Evolutionary conservation across 2,797 vertebrate species (phyloP).

Genomic region (Lagocephalus sceleratus): DNA sequence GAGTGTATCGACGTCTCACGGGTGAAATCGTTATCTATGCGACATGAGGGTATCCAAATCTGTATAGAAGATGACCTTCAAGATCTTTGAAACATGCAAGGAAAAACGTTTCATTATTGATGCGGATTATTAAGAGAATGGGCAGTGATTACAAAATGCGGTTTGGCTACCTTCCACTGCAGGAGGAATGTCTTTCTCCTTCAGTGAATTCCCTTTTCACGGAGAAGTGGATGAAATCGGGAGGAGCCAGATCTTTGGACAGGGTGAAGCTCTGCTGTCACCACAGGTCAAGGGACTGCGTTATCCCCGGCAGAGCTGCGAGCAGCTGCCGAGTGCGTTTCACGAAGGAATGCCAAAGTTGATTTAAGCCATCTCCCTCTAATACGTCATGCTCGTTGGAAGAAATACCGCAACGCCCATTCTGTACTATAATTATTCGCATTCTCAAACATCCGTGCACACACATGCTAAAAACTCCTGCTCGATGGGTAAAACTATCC

Average conservation of each 20-base stretch:
- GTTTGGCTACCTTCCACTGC: slow-evolving; percentile 41
- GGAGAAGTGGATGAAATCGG: slow-evolving; percentile 50
- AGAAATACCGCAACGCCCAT: slow-evolving; percentile 37
- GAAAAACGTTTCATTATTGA: too few species aligned
- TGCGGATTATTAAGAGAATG: too few species aligned
- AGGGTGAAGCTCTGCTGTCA: slow-evolving; percentile 40
- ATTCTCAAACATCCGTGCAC: slow-evolving; percentile 34
- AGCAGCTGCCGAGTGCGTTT: slow-evolving; percentile 50
- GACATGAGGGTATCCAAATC: neutral
- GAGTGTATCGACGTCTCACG: slow-evolving; percentile 44
- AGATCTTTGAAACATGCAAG: neutral
- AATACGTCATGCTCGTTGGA: slow-evolving; percentile 47
- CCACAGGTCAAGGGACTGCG: slow-evolving; percentile 21
- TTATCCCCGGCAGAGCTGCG: slow-evolving; percentile 33
- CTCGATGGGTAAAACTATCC: slow-evolving; percentile 53
- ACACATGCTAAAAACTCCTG: slow-evolving; percentile 51
- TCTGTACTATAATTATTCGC: slow-evolving; percentile 54
- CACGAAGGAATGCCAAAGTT: slow-evolving; percentile 53
- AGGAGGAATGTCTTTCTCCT: slow-evolving; percentile 28
- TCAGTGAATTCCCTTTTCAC: slow-evolving; percentile 47
- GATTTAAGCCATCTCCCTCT: slow-evolving; percentile 51
- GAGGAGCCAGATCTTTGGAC: slow-evolving; percentile 20
- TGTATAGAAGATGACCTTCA: neutral
- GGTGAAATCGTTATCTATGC: slow-evolving; percentile 54
- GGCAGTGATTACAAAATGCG: slow-evolving; percentile 4